phyloP scores from a whole-genome alignment of 2,797 vertebrate genomes.

The Sebastes matsubarae region DNA sequence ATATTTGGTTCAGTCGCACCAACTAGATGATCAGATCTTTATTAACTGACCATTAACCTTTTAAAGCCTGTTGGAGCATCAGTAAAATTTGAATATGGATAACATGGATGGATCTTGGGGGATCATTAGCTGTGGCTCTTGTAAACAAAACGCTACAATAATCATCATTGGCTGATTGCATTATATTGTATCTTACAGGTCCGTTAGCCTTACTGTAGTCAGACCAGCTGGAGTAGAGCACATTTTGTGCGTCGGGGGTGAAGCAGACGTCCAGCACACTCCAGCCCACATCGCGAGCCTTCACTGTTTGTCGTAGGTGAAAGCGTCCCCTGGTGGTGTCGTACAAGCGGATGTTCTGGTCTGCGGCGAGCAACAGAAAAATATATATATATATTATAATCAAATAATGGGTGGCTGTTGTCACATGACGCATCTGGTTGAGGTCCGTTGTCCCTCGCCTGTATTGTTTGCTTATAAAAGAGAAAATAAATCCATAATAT shows the following conservation, averaged over 20 bases:
- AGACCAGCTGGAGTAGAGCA: slow-evolving; percentile 96
- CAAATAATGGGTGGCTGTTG: not conserved
- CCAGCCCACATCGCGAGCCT: slow-evolving; percentile 94
- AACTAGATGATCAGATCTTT: not conserved
- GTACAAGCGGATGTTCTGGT: slow-evolving; percentile 92
- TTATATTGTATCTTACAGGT: not conserved
- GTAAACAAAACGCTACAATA: not conserved
- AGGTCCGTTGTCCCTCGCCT: not conserved
- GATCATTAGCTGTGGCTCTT: not conserved
- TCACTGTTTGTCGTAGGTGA: slow-evolving; percentile 85
- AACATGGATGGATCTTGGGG: not conserved
- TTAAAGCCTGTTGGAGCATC: rapidly evolving
- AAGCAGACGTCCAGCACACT: slow-evolving; percentile 94
- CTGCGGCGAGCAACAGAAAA: slow-evolving; percentile 55
- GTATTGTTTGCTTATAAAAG: not conserved
- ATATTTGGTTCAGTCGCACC: too few relatives aligned
- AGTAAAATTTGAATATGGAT: not conserved
- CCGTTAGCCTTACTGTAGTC: slow-evolving; percentile 90
- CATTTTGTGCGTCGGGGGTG: slow-evolving; percentile 86
- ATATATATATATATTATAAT: not conserved
- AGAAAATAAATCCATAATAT: not conserved
- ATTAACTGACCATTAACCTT: not conserved
- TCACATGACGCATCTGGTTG: not conserved
- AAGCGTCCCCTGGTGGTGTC: slow-evolving; percentile 88
- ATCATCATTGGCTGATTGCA: not conserved